Percentiles rank a stretch among this genome's conserved stretches.
phyloP scores from a whole-genome alignment of 2,888 invertebrate genomes.

The Temnothorax ravouxi region DNA sequence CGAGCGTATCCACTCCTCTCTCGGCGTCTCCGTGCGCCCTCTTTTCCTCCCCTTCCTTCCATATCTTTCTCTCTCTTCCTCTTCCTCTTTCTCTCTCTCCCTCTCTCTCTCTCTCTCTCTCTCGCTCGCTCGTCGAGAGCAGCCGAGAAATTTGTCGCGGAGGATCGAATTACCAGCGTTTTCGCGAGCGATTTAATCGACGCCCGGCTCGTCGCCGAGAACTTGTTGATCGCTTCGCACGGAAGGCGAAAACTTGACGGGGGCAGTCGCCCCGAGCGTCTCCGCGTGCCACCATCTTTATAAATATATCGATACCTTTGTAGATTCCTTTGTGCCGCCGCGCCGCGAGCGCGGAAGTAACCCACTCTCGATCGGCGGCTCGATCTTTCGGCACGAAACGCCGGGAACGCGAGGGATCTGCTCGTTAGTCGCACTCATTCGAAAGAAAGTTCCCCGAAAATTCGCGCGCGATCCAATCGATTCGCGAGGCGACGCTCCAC shows the following conservation, averaged over 20 bases:
- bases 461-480: slow-evolving; percentile 14
- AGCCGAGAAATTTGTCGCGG: not conserved
- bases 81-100: not conserved
- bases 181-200: not conserved
- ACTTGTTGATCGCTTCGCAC: slow-evolving; percentile 42
- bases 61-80: not conserved
- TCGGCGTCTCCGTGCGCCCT: not conserved
- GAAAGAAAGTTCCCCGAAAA: not conserved
- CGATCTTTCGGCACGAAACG: too few species aligned
- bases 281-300: slow-evolving; percentile 30
- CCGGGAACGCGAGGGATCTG: not conserved
- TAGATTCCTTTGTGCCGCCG: not conserved
- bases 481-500: slow-evolving; percentile 14
- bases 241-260: not conserved
- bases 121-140: not conserved
- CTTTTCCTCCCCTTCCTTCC: not conserved
- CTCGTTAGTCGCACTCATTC: not conserved
- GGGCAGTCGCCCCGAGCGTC: not conserved
- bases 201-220: not conserved
- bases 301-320: slow-evolving; percentile 18
- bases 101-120: not conserved
- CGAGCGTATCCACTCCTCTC: not conserved
- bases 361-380: not conserved
- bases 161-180: not conserved
- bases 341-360: not conserved